These are phyloP conservation scores for Naja naja DNA, from an alignment of 2,113 vertebrate genomes.

Conservation along the genomic window DNA sequence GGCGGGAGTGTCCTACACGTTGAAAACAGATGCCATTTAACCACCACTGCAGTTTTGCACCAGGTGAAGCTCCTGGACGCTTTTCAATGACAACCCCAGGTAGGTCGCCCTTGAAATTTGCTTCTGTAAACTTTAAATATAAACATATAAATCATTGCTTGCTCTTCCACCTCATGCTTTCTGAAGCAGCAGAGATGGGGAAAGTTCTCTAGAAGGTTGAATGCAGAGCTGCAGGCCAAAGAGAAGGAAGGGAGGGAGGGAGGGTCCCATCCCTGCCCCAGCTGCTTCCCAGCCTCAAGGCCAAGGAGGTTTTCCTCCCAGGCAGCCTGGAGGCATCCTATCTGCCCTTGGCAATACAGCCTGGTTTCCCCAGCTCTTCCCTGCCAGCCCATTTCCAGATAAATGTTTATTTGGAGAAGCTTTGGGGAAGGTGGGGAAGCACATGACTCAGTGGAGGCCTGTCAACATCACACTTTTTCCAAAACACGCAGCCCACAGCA, in stretches of 20 bases:
- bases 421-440: background rate
- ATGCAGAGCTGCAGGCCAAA: background rate
- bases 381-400: background rate
- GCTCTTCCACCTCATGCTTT: background rate
- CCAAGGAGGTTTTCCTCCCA: background rate
- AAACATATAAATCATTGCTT: background rate
- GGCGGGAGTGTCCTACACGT: background rate
- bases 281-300: background rate
- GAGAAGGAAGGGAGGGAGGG: background rate
- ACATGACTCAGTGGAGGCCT: background rate
- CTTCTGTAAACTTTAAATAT: background rate
- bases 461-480: background rate
- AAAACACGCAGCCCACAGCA: background rate
- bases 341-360: background rate
- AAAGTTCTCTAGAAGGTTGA: background rate
- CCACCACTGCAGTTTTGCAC: background rate
- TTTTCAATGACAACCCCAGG: background rate
- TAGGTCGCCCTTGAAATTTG: background rate
- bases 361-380: background rate
- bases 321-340: background rate
- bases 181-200: background rate
- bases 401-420: background rate
- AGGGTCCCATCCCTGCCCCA: background rate
- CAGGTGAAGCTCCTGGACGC: background rate
- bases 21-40: background rate